Base-by-base conservation (phyloP, 2,797 vertebrate species). In the Steatocranus sp. region DNA sequence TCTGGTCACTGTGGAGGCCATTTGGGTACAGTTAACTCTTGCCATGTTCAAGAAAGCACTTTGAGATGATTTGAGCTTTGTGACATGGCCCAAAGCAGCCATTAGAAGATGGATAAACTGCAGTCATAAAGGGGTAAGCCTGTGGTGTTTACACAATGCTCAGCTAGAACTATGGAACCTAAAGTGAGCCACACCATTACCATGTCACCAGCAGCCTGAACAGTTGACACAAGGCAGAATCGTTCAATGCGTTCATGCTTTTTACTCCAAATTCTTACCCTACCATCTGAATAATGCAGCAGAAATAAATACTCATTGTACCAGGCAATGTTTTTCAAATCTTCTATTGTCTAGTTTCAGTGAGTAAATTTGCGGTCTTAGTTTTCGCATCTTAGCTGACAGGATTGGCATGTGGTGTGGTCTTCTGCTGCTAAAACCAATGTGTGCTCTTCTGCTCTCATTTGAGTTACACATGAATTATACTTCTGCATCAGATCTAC, bases 261-360 rank as follows among this genome's bases (percentile, higher is more conserved):
- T 87, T 90, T 85, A 86, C 46, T 36, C 50, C 80, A 90, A 87
- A 91, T 83, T 88, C 84, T 88, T 46, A 87, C 81, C 66, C 70
- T 74, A 49, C 83, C 61, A 78, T 81, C 75, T 12, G 81, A 83
- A 88, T 81, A 61, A 86, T 7, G n/a, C 76, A 87, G 75, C 82
- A 51, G 74, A 86, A 86, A 83, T 23, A 3, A 41, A 2, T 38
- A 41, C 61, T 66, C 34, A 41, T 66, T 38, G 34, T 15, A 41
- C 12, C 36, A 23, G 36, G 61, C 36, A 66, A 20, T 9, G 20
- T 38, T 41, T 23, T 66, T 66, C 7, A 38, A 15, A 66, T 41
- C n/a, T 66, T 38, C 34, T 66, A 8, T 38, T 63, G 58, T 63
- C 34, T 36, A 63, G 7, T 63, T 63, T 38, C 34, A 36, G 58